Conservation (phyloP, 2,797 vertebrate species). For the Nyctibius grandis region DNA sequence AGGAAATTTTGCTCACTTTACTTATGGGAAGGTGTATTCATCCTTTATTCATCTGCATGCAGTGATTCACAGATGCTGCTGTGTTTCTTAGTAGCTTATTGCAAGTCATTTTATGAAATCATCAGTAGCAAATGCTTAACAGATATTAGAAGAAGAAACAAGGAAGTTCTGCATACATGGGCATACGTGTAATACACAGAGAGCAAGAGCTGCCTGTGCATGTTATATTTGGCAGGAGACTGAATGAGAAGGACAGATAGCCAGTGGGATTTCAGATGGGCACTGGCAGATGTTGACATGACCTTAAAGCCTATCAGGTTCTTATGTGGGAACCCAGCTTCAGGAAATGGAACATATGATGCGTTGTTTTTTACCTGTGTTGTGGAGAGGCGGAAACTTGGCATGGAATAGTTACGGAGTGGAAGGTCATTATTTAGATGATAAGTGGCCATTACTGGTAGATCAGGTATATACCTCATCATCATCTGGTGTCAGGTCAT, state of each 20-base stretch:
- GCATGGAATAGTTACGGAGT: not conserved
- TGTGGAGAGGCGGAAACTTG: not conserved
- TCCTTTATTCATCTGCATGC: conserved; percentile 10
- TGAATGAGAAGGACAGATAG: not conserved
- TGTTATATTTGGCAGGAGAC: not conserved
- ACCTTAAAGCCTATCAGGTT: not conserved
- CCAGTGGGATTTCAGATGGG: not conserved
- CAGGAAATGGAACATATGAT: not conserved
- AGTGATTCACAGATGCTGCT: conserved; percentile 7
- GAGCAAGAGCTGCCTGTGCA: not conserved
- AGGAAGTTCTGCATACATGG: not conserved
- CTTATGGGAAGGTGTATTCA: not conserved
- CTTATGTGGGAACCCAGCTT: not conserved
- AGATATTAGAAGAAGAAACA: not conserved
- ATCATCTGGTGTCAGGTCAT: not conserved
- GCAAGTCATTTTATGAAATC: not conserved
- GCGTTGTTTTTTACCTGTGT: not conserved
- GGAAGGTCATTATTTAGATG: not conserved
- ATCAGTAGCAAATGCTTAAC: not conserved
- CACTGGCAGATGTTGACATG: not conserved
- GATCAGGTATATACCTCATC: not conserved
- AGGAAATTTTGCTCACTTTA: not conserved
- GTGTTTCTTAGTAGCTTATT: conserved; percentile 1
- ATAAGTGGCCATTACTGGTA: not conserved
- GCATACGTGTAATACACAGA: not conserved